A percentile compares a stretch with the other conserved stretches of the same genome.
Conservation (phyloP, 2,797 vertebrate genomes). For the Eulemur rubriventer region DNA sequence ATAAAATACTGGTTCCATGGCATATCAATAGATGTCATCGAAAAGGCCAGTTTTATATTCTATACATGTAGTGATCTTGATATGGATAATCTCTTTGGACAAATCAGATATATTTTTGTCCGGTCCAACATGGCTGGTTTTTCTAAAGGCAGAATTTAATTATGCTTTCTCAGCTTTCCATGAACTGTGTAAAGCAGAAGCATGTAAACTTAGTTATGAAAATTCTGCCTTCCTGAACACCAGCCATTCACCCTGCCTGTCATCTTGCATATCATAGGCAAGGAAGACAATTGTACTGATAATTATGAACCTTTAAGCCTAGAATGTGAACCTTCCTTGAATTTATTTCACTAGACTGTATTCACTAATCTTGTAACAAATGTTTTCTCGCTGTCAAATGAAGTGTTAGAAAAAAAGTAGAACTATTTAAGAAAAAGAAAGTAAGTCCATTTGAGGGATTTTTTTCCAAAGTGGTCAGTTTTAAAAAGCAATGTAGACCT, state of each 20-base stretch:
- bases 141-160: background rate
- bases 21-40: background rate
- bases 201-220: background rate
- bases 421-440: slow-evolving; percentile 2
- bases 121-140: background rate
- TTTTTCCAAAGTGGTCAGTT: background rate
- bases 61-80: background rate
- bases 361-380: background rate
- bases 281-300: background rate
- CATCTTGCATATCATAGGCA: background rate
- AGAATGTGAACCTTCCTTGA: background rate
- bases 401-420: background rate
- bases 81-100: background rate
- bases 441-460: background rate
- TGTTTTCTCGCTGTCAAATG: background rate
- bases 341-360: background rate
- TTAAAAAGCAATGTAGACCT: background rate
- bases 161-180: background rate
- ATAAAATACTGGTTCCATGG: background rate
- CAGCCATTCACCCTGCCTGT: background rate
- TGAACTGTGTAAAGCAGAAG: background rate
- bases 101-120: background rate
- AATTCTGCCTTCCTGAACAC: background rate
- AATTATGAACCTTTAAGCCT: background rate
- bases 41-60: background rate